Conservation (phyloP, 2,888 invertebrate genomes). For the Pseudeuparius sepicola region DNA sequence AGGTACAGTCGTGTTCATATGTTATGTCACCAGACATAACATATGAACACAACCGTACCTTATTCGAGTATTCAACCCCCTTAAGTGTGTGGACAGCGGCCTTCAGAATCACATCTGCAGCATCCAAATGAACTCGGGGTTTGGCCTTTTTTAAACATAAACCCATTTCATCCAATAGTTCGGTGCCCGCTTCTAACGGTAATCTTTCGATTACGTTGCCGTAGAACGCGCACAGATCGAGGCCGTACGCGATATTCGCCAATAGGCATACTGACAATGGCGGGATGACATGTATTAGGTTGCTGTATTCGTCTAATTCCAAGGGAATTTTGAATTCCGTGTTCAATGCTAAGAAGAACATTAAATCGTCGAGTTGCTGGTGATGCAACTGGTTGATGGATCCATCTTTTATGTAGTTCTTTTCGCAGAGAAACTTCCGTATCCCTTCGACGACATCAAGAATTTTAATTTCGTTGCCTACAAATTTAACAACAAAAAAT, state of each 20-base stretch:
- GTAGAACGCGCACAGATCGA: slow-evolving; percentile 26
- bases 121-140: slow-evolving; percentile 23
- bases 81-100: slow-evolving; percentile 20
- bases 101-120: slow-evolving; percentile 23
- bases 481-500: no score
- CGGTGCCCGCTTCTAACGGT: slow-evolving; percentile 23
- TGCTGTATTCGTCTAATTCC: slow-evolving; percentile 28
- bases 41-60: no score
- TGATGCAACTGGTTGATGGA: slow-evolving; percentile 19
- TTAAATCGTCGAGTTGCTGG: slow-evolving; percentile 27
- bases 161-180: slow-evolving; percentile 29
- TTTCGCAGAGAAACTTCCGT: slow-evolving; percentile 21
- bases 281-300: slow-evolving; percentile 31
- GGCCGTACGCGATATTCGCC: slow-evolving; percentile 26
- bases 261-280: slow-evolving; percentile 33
- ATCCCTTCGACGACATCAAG: slow-evolving; percentile 22
- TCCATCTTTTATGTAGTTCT: slow-evolving; percentile 24
- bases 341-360: slow-evolving; percentile 32
- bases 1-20: no score
- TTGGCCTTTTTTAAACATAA: slow-evolving; percentile 27
- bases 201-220: slow-evolving; percentile 25
- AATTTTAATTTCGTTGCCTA: slow-evolving; percentile 32
- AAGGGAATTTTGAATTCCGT: slow-evolving; percentile 27
- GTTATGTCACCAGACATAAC: no score
- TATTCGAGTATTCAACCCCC: slow-evolving; percentile 12